Evolutionary conservation across 2,888 invertebrate species (phyloP).

Genomic region (Lasius fuliginosus): DNA sequence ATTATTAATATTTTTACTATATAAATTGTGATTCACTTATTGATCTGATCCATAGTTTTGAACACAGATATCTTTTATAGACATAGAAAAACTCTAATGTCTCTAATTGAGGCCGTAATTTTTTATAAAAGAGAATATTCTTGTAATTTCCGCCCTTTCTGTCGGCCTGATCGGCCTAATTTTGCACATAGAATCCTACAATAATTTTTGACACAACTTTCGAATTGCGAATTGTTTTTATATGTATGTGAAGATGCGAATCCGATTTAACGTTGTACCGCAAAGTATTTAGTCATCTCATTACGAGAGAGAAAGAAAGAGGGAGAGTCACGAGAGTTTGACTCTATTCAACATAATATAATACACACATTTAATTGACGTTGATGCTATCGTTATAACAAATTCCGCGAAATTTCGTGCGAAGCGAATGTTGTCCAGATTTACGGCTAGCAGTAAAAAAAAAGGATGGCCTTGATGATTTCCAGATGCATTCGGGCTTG

Average conservation of each 20-base stretch:
- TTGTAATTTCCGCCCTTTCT: conserved; percentile 18
- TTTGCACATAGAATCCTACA: not conserved
- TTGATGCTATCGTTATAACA: not conserved
- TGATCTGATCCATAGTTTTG: not conserved
- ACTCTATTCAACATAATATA: conserved; percentile 9
- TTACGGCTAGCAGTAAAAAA: not conserved
- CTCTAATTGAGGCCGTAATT: conserved; percentile 24
- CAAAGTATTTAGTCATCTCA: not conserved
- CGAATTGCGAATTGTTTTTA: conserved; percentile 33
- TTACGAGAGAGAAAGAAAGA: not conserved
- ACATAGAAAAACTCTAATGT: conserved; percentile 1
- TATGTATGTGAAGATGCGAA: not conserved
- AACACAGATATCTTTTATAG: conserved; percentile 50
- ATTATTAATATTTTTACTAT: conserved; percentile 37
- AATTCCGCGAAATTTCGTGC: conserved; percentile 14
- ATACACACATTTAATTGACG: conserved; percentile 21
- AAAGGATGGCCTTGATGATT: not conserved
- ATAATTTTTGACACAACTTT: conserved; percentile 21
- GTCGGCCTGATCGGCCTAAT: conserved; percentile 36
- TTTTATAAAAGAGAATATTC: conserved; percentile 22
- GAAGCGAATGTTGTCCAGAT: conserved; percentile 13
- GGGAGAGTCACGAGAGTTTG: conserved; percentile 2
- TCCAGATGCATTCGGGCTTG: not conserved
- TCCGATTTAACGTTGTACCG: not conserved
- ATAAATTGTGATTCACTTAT: conserved; percentile 18